A percentile compares a stretch with the other conserved stretches of the same genome.
These are phyloP conservation scores for Gracilinanus agilis DNA, from an alignment of 2,113 vertebrate genomes.

Conservation along the genomic window DNA sequence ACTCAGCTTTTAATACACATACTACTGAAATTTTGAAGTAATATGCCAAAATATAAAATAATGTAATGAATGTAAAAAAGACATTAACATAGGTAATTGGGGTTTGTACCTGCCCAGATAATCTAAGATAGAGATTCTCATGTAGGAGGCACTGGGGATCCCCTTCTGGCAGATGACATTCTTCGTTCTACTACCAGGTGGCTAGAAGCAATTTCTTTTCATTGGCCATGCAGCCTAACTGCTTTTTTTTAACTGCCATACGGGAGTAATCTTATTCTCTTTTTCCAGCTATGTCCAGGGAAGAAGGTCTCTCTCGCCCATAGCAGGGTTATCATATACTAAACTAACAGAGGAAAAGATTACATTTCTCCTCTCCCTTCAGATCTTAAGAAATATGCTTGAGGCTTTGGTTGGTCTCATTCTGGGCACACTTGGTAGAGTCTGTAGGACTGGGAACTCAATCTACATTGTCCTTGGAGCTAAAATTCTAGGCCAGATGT, in stretches of 20 bases:
- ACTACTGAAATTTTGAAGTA: not conserved
- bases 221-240: too few relatives aligned
- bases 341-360: not conserved
- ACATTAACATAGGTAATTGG: not conserved
- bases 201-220: not conserved
- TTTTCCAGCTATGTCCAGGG: not conserved
- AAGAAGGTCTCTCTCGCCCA: not conserved
- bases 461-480: not conserved
- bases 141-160: not conserved
- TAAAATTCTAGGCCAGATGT: not conserved
- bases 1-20: not conserved
- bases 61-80: not conserved
- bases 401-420: not conserved
- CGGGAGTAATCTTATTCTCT: too few relatives aligned
- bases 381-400: not conserved
- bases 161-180: not conserved
- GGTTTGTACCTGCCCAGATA: not conserved
- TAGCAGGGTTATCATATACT: not conserved
- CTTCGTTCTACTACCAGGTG: not conserved
- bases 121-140: not conserved
- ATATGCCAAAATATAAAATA: slow-evolving; percentile 1
- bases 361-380: not conserved
- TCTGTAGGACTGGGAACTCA: not conserved
- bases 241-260: too few relatives aligned
- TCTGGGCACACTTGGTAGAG: not conserved